A percentile compares a stretch with the other conserved stretches of the same genome.
Evolutionary conservation across 1,140 invertebrate genomes (phyloP).

Genomic region (Aphis gossypii): DNA sequence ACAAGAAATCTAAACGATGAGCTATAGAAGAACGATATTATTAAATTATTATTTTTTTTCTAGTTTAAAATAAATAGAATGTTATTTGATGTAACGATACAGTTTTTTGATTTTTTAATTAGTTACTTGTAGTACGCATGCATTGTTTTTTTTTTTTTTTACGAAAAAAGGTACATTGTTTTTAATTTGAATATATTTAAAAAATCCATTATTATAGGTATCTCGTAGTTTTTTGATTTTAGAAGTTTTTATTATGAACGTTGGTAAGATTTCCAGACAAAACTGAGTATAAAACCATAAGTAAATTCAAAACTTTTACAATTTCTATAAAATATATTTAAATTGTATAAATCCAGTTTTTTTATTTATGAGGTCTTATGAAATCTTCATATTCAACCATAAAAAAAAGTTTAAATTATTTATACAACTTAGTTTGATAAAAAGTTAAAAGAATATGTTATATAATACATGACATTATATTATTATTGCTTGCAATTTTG

Average conservation of each 20-base stretch:
- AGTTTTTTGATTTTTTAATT: not conserved
- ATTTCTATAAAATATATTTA: slow-evolving; percentile 24
- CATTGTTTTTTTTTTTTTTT: too few species aligned
- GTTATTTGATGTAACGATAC: not conserved
- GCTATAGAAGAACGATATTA: not conserved
- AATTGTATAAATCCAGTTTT: not conserved
- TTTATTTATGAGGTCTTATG: not conserved
- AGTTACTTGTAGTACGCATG: not conserved
- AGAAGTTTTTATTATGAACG: slow-evolving; percentile 7
- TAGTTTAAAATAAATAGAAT: not conserved
- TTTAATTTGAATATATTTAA: not conserved
- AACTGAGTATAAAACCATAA: not conserved
- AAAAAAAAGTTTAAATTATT: slow-evolving; percentile 30
- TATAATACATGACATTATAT: not conserved
- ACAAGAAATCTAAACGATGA: not conserved
- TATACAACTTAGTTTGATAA: not conserved
- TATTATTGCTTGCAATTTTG: not conserved
- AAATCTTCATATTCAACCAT: not conserved
- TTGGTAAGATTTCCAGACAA: not conserved
- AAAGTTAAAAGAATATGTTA: slow-evolving; percentile 12
- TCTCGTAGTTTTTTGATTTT: not conserved
- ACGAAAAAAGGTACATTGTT: not conserved
- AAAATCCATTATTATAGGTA: not conserved
- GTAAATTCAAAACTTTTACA: slow-evolving; percentile 37
- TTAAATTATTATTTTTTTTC: not conserved